A percentile compares a stretch with the other conserved stretches of the same genome.
Evolutionary conservation across 2,797 vertebrate genomes (phyloP).

Genomic region (Pipistrellus pipistrellus): DNA sequence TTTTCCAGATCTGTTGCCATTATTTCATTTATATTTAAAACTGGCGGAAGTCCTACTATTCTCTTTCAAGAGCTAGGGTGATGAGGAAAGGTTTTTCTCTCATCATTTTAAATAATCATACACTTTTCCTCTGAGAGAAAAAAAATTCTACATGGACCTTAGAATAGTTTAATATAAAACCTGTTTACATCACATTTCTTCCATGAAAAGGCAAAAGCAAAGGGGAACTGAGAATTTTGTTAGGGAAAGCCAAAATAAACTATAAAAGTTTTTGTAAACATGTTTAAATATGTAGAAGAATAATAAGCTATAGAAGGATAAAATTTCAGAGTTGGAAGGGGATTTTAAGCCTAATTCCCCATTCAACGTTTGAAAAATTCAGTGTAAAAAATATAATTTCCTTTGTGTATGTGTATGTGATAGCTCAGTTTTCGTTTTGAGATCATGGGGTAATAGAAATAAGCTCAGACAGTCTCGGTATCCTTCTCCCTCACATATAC

Average conservation of each 20-base stretch:
- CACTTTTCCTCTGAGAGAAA: conserved; percentile 22
- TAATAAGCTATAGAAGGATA: not conserved
- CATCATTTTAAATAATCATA: not conserved
- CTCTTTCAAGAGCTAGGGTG: not conserved
- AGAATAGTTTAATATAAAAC: not conserved
- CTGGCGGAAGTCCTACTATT: not conserved
- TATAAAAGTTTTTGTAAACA: not conserved
- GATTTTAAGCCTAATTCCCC: not conserved
- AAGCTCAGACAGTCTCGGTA: not conserved
- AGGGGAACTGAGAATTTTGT: not conserved
- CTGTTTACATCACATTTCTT: not conserved
- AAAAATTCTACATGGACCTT: not conserved
- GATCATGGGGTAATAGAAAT: not conserved
- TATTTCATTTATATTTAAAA: conserved; percentile 1
- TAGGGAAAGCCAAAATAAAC: conserved; percentile 7
- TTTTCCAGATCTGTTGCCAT: not conserved
- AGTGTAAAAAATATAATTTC: not conserved
- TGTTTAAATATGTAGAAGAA: not conserved
- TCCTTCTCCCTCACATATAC: not conserved
- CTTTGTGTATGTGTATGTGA: too few relatives aligned
- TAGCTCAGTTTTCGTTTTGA: conserved; percentile 30
- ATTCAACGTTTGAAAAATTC: conserved; percentile 5
- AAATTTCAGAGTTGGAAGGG: not conserved
- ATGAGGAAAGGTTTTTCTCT: not conserved
- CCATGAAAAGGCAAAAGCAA: conserved; percentile 23